Evolutionary conservation across 2,888 invertebrate species (phyloP), one percentile per base, ranked within the genome.

Genomic region (Drosophila rubida): DNA sequence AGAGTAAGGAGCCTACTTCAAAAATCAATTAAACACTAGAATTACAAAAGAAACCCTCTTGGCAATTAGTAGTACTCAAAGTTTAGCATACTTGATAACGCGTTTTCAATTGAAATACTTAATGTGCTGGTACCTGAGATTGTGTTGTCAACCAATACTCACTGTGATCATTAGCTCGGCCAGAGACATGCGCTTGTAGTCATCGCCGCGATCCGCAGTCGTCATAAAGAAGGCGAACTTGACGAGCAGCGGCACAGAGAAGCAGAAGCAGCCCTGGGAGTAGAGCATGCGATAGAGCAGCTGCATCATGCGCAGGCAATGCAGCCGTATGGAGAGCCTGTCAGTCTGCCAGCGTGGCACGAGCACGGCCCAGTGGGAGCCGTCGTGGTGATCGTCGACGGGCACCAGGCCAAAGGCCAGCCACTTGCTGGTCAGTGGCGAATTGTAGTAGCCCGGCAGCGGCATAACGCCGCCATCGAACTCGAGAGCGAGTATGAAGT

Each of bases 401-500:
- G 14, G 11, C 11, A 75, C 1, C 37, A 46, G 16, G 1, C 77
- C 66, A 7, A 77, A 80, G 46, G 80, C 80, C 14, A 74, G 6
- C 80, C 80, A 80, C 2, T 67, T 69, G 19, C 60, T 22, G 35
- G 16, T 11, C 1, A 62, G 41, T 4, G 77, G 69, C 0, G 69
- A 66, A 0, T 60, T 7, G 4, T 41, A 80, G n/a, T 61, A 75
- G 0, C 42, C 0, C 0, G 80, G 85, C 49, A 84, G 13, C 0
- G 65, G 65, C 14, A 55, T 0, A 0, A 51, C 65, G 3, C 39
- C 53, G 8, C 71, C 69, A 22, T 77, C 49, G 13, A 80, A 84
- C 4, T 48, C 71, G 9, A 84, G 0, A 0, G 75, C 79, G 23
- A 80, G 13, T 0, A 81, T 55, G n/a, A 80, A 84, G 8, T 80